Evolutionary conservation across 2,888 invertebrate species (phyloP), one percentile per base, ranked within the genome.

Genomic region (Tipula unca): DNA sequence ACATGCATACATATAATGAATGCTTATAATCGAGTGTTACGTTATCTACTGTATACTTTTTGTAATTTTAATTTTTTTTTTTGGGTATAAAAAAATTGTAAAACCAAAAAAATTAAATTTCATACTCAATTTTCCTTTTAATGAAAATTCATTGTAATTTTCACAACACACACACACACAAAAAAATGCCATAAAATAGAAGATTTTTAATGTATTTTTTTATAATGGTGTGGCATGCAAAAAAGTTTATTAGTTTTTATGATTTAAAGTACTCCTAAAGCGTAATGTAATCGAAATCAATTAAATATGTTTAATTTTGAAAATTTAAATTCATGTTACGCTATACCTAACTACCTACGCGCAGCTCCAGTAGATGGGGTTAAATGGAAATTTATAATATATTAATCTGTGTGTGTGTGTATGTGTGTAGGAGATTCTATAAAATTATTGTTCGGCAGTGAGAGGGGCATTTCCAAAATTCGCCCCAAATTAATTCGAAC

Each of bases 61-160:
- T 69, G 69, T 69, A 69, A 69, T 10, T 69, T 69, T 69, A 8
- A 10, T 69, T 20, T 69, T 25, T 69, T 69, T 69, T 69, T 25
- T 69, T 0, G 69, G 10, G 69, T 1, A 69, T 25, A 69, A 25
- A 48, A 69, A 69, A 69, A 69, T 25, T 20, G 6, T 48, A 25
- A 69, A 69, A 69, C 69, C 25, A 69, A 69, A 69, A 48, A 42
- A 25, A 69, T 54, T 54, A 69, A 69, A 69, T 69, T 69, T 69
- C 69, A 69, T 69, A 69, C 69, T 69, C 69, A 69, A 69, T 69
- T 69, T 69, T 69, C 25, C 69, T 69, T 69, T 69, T 69, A 69
- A 69, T 69, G 69, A 69, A 69, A 69, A 25, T 25, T 69, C 69
- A 69, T 69, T 69, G 69, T 69, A 69, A 25, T 69, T 69, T 69